Conservation (phyloP, 1,140 invertebrate genomes). For the Drosophila bocki region DNA sequence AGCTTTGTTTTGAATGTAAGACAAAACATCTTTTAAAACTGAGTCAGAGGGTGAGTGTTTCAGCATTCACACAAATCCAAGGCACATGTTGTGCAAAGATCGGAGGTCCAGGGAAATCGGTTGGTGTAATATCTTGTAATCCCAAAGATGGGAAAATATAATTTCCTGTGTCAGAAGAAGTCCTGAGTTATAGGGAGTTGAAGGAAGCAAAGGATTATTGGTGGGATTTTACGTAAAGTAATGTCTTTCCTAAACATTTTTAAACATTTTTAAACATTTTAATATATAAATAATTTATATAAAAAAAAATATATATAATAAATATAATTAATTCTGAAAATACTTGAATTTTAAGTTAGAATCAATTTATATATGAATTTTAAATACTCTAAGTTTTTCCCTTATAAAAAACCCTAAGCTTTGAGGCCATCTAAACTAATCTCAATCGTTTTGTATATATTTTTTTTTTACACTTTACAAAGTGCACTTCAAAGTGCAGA, state of each 20-base stretch:
- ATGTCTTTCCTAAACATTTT: not conserved
- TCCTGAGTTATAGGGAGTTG: not conserved
- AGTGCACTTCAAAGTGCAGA: slow-evolving; percentile 5
- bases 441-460: slow-evolving; percentile 7
- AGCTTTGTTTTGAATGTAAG: slow-evolving; percentile 43
- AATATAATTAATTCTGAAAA: too few relatives aligned
- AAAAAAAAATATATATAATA: too few relatives aligned
- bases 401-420: not conserved
- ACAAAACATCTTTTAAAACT: slow-evolving; percentile 38
- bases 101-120: slow-evolving; percentile 1
- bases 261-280: not conserved
- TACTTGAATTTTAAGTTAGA: too few relatives aligned
- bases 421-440: not conserved
- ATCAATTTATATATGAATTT: too few relatives aligned
- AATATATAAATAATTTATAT: too few relatives aligned
- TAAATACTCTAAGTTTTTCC: not conserved
- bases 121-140: slow-evolving; percentile 6
- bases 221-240: not conserved
- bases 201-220: not conserved
- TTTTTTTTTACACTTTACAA: slow-evolving; percentile 16
- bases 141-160: slow-evolving; percentile 5
- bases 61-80: slow-evolving; percentile 6
- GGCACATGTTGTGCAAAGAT: slow-evolving; percentile 24
- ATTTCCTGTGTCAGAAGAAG: slow-evolving; percentile 18
- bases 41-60: slow-evolving; percentile 22